Percentiles rank a stretch among this genome's conserved stretches.
These are phyloP conservation scores for Chelmon rostratus DNA, from an alignment of 2,797 vertebrate genomes.

Conservation along the genomic window DNA sequence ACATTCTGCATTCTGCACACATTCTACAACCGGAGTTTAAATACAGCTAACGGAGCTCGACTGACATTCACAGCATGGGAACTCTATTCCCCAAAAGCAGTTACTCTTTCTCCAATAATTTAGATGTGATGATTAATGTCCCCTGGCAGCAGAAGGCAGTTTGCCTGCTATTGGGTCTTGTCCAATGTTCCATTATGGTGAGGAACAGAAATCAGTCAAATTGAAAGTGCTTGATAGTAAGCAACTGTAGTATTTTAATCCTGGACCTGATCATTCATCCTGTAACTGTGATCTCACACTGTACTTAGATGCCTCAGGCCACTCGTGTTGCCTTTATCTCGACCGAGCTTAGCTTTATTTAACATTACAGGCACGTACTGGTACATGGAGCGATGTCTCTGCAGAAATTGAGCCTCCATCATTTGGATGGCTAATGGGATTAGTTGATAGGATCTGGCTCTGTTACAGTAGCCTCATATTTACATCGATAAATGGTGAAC, in stretches of 20 bases:
- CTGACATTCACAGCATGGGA: constrained; percentile 29
- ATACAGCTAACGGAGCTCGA: constrained; percentile 20
- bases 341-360: constrained; percentile 10
- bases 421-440: constrained; percentile 28
- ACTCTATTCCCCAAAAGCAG: constrained; percentile 33
- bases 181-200: constrained; percentile 58
- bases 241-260: constrained; percentile 53
- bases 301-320: constrained; percentile 31
- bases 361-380: constrained; percentile 32
- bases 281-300: constrained; percentile 41
- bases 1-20: not conserved
- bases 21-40: constrained; percentile 14
- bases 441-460: constrained; percentile 35
- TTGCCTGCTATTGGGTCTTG: constrained; percentile 48
- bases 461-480: constrained; percentile 17
- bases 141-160: constrained; percentile 54
- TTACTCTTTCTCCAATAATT: constrained; percentile 53
- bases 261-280: constrained; percentile 31
- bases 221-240: constrained; percentile 59
- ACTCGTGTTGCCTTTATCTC: constrained; percentile 38
- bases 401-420: constrained; percentile 23
- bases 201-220: constrained; percentile 65
- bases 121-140: constrained; percentile 62
- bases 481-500: constrained; percentile 18
- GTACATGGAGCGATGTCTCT: not conserved